phyloP scores from a whole-genome alignment of 2,113 vertebrate species.

The Erythrolamprus reginae region DNA sequence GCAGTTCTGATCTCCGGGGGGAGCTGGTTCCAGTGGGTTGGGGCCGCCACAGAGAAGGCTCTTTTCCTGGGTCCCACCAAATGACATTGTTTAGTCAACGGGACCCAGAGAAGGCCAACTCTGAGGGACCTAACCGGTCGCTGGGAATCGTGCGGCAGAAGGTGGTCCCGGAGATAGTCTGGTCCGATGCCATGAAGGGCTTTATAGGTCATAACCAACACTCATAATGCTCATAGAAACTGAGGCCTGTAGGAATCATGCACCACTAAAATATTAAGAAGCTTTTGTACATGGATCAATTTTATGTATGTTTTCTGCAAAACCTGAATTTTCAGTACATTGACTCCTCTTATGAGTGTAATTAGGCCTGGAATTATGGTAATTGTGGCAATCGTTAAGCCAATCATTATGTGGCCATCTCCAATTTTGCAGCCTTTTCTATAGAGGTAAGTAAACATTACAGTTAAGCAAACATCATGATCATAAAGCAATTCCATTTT shows the following conservation, averaged over 20 bases:
- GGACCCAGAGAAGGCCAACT: too few species aligned
- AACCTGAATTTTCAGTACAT: conserved; percentile 23
- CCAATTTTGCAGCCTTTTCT: neutral
- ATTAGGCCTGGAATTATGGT: neutral
- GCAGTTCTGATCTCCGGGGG: too few species aligned
- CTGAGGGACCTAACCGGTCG: too few species aligned
- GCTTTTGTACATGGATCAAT: neutral
- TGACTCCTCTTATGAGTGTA: neutral
- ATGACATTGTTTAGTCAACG: too few species aligned
- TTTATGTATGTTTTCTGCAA: neutral
- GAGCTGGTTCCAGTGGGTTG: too few species aligned
- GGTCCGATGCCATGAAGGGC: too few species aligned
- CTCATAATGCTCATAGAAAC: neutral
- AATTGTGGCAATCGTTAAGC: neutral
- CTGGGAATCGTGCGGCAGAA: too few species aligned
- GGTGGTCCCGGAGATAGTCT: too few species aligned
- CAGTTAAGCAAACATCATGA: neutral
- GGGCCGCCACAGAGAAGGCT: too few species aligned
- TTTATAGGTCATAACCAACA: too few species aligned
- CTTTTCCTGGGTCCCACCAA: too few species aligned
- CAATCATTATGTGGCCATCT: neutral
- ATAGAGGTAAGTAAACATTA: neutral
- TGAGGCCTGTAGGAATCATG: neutral
- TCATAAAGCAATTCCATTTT: neutral
- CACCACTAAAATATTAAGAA: neutral